These are phyloP conservation scores for Crematogaster levior DNA, from an alignment of 2,888 invertebrate species.

Conservation along the genomic window DNA sequence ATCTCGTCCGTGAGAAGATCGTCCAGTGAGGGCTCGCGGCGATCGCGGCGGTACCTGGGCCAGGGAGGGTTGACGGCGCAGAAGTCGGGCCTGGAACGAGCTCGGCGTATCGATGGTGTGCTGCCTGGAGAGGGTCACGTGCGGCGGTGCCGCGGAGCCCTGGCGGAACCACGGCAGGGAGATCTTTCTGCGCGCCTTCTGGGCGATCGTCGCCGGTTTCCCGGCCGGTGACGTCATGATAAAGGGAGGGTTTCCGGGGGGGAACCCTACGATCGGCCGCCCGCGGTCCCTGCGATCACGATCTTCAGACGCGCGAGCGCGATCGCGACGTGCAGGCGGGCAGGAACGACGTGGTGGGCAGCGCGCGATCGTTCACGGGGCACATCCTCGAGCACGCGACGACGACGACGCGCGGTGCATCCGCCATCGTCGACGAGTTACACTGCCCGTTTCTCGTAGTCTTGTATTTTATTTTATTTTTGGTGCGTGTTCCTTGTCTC, in stretches of 20 bases:
- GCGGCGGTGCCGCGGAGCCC: conserved; percentile 91
- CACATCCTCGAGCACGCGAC: conserved; percentile 27
- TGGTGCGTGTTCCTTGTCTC: not conserved
- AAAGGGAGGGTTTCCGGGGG: not conserved
- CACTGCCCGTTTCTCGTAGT: conserved; percentile 2
- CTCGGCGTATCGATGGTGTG: conserved; percentile 96
- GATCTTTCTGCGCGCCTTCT: conserved; percentile 93
- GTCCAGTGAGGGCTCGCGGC: not conserved
- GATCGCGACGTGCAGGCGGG: conserved; percentile 75
- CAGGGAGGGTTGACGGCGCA: conserved; percentile 90
- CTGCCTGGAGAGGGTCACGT: conserved; percentile 92
- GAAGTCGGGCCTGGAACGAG: conserved; percentile 92
- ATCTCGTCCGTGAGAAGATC: not conserved
- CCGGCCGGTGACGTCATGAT: conserved; percentile 82
- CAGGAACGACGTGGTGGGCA: conserved; percentile 48
- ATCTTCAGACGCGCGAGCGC: conserved; percentile 62
- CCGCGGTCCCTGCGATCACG: not conserved
- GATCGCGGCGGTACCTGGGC: conserved; percentile 86
- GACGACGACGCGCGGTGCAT: conserved; percentile 19
- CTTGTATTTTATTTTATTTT: not conserved
- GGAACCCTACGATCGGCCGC: not conserved
- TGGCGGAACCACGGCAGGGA: conserved; percentile 96
- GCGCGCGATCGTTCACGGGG: not conserved
- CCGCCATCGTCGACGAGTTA: conserved; percentile 43
- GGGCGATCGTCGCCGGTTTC: conserved; percentile 84